These are phyloP conservation scores for Megaptera novaeangliae DNA, from an alignment of 2,113 vertebrate genomes.

Conservation along the genomic window DNA sequence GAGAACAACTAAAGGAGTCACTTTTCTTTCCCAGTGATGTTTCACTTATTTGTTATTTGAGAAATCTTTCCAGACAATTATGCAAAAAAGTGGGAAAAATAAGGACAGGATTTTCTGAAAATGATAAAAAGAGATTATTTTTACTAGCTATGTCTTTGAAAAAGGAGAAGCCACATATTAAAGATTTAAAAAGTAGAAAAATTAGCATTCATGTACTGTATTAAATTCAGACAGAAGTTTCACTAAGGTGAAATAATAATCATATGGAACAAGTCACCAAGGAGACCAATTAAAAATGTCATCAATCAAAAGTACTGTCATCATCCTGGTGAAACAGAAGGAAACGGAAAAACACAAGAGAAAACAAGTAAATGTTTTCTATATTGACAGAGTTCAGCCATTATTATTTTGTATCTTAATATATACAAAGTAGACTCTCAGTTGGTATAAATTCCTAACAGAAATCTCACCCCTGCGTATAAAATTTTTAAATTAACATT, in stretches of 20 bases:
- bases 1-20: background rate
- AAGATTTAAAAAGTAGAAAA: slow-evolving; percentile 5
- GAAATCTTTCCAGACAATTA: background rate
- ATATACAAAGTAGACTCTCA: background rate
- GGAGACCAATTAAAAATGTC: slow-evolving; percentile 44
- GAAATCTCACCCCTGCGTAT: background rate
- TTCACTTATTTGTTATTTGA: background rate
- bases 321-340: slow-evolving; percentile 14
- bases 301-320: slow-evolving; percentile 19
- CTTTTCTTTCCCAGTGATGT: background rate
- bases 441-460: background rate
- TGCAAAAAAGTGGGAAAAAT: background rate
- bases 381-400: background rate
- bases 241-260: slow-evolving; percentile 33
- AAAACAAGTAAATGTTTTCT: background rate
- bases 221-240: slow-evolving; percentile 25
- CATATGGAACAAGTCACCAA: slow-evolving; percentile 51
- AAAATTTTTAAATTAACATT: background rate
- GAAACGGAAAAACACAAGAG: background rate
- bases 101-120: background rate
- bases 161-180: background rate
- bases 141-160: background rate
- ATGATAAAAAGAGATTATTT: background rate
- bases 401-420: background rate
- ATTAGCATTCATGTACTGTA: slow-evolving; percentile 34